Conservation (phyloP, 2,888 invertebrate genomes). For the Leucophenga montana region DNA sequence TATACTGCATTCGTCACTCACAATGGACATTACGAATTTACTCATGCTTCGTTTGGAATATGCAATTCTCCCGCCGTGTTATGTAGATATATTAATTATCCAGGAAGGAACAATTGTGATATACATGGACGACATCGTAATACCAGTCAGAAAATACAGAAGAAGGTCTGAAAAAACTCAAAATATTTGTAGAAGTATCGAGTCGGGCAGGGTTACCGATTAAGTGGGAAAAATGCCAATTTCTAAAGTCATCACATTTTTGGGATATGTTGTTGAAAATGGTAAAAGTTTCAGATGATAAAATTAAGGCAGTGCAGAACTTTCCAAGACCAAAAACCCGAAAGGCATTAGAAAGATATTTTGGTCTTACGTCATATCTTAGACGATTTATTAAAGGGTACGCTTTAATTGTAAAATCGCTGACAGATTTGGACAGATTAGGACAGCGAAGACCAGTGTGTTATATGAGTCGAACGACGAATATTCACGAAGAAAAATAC, state of each 20-base stretch:
- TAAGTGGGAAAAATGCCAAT: slow-evolving; percentile 40
- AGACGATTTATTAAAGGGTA: too few species aligned
- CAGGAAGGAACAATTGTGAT: background rate
- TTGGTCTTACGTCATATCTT: too few species aligned
- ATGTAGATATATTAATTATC: slow-evolving; percentile 26
- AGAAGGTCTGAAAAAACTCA: slow-evolving; percentile 8
- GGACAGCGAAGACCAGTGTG: too few species aligned
- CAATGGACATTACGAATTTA: slow-evolving; percentile 37
- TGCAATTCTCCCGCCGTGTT: slow-evolving; percentile 31
- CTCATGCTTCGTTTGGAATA: slow-evolving; percentile 28
- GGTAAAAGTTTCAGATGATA: slow-evolving; percentile 29
- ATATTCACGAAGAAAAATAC: background rate
- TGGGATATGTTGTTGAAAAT: slow-evolving; percentile 43
- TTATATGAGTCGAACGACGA: background rate
- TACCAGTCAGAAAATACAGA: background rate
- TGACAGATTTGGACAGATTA: too few species aligned
- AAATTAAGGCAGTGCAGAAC: too few species aligned
- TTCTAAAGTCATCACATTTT: slow-evolving; percentile 35
- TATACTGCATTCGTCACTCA: slow-evolving; percentile 11
- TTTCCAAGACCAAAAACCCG: too few species aligned
- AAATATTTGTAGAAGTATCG: slow-evolving; percentile 33
- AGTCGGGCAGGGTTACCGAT: slow-evolving; percentile 32
- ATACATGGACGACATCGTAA: slow-evolving; percentile 17
- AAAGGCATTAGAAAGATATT: too few species aligned
- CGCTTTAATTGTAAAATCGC: too few species aligned